Evolutionary conservation across 2,797 vertebrate species (phyloP).

Genomic region (Tangara arthus): DNA sequence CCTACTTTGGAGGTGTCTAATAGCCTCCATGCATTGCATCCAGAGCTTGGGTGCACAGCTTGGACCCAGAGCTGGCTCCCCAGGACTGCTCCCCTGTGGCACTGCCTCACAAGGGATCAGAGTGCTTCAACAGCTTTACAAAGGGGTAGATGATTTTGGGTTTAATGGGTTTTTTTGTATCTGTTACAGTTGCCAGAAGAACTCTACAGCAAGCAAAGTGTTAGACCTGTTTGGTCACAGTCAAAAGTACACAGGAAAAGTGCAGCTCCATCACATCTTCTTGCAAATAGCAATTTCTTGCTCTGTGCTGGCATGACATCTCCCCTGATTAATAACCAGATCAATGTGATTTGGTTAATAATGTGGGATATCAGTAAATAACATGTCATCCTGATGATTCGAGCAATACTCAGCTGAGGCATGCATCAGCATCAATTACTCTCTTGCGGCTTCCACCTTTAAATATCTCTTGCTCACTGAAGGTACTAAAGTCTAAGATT

Average conservation of each 20-base stretch:
- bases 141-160: not conserved
- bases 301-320: not conserved
- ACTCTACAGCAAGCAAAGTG: not conserved
- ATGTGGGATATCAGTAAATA: not conserved
- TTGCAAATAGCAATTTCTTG: not conserved
- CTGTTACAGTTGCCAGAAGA: not conserved
- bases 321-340: not conserved
- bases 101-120: not conserved
- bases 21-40: fast-evolving
- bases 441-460: not conserved
- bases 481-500: not conserved
- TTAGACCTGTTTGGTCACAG: not conserved
- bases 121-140: not conserved
- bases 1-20: not conserved
- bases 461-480: not conserved
- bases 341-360: not conserved
- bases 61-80: not conserved
- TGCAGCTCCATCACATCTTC: not conserved
- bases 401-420: not conserved
- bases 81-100: not conserved
- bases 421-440: not conserved
- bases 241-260: not conserved
- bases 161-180: fast-evolving
- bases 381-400: not conserved
- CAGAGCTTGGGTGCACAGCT: not conserved